A percentile compares a stretch with the other conserved stretches of the same genome.
Evolutionary conservation across 2,113 vertebrate genomes (phyloP).

Genomic region (Pomatorhinus ruficollis): DNA sequence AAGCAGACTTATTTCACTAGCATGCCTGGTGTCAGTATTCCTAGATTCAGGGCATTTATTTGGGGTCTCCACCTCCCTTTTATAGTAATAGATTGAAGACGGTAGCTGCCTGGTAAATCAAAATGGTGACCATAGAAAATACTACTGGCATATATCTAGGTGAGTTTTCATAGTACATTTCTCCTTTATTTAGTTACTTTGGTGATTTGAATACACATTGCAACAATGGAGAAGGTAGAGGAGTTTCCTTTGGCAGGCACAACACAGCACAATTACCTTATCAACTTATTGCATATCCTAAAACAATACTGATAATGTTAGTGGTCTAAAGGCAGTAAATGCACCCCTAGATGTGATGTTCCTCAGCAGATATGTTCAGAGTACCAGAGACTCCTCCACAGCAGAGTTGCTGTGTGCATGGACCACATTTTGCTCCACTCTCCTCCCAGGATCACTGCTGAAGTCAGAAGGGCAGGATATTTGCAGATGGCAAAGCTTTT

Average conservation of each 20-base stretch:
- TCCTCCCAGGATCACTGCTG: not conserved
- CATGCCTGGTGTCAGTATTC: not conserved
- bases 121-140: not conserved
- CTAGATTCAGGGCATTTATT: not conserved
- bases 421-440: not conserved
- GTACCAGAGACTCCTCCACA: not conserved
- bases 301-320: not conserved
- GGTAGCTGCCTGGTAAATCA: not conserved
- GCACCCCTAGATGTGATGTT: not conserved
- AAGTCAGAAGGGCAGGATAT: not conserved
- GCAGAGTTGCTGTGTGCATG: not conserved
- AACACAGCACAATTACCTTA: not conserved
- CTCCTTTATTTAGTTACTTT: not conserved
- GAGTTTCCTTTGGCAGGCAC: not conserved
- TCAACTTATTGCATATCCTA: not conserved
- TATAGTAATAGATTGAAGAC: not conserved
- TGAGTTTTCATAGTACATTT: not conserved
- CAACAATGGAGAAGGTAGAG: not conserved
- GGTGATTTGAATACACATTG: not conserved
- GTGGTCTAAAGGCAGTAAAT: not conserved
- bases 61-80: not conserved
- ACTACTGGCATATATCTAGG: not conserved
- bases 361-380: not conserved
- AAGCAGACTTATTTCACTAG: not conserved
- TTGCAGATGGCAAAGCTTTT: not conserved